These are phyloP conservation scores for Chymomyza procnemis DNA, from an alignment of 2,888 invertebrate genomes.

Conservation along the genomic window DNA sequence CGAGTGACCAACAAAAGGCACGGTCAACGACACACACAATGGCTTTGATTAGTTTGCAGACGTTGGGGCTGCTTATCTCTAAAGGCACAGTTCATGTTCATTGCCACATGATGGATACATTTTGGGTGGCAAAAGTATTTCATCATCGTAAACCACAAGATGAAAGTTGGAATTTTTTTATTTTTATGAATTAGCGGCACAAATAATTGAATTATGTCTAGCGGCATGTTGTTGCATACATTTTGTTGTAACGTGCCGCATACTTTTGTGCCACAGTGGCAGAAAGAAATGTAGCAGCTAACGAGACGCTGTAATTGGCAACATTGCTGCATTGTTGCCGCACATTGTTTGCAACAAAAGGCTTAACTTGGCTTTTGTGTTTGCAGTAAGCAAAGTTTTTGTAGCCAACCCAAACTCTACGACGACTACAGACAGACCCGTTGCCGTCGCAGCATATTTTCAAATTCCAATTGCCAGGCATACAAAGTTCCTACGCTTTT, in stretches of 20 bases:
- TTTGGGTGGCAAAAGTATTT: neutral
- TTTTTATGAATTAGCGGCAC: neutral
- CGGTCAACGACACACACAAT: neutral
- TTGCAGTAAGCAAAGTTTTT: slow-evolving; percentile 26
- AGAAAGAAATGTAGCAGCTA: neutral
- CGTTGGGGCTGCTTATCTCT: neutral
- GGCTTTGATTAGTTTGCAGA: neutral
- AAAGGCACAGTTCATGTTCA: neutral
- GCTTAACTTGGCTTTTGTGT: slow-evolving; percentile 50
- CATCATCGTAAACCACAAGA: neutral
- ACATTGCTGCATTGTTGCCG: slow-evolving; percentile 13
- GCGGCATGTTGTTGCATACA: slow-evolving; percentile 37
- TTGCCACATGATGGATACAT: neutral
- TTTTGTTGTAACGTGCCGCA: no score
- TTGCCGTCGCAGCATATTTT: slow-evolving; percentile 19
- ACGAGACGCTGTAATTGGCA: slow-evolving; percentile 6
- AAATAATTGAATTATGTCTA: slow-evolving; percentile 53
- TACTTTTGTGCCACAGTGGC: no score
- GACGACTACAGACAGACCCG: no score
- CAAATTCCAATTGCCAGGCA: slow-evolving; percentile 28
- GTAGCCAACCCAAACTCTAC: neutral
- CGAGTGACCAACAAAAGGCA: neutral
- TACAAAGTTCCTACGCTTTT: neutral
- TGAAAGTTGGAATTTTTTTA: neutral
- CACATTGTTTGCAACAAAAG: slow-evolving; percentile 53